phyloP scores from a whole-genome alignment of 2,113 vertebrate species.

The Hydrolagus affinis region DNA sequence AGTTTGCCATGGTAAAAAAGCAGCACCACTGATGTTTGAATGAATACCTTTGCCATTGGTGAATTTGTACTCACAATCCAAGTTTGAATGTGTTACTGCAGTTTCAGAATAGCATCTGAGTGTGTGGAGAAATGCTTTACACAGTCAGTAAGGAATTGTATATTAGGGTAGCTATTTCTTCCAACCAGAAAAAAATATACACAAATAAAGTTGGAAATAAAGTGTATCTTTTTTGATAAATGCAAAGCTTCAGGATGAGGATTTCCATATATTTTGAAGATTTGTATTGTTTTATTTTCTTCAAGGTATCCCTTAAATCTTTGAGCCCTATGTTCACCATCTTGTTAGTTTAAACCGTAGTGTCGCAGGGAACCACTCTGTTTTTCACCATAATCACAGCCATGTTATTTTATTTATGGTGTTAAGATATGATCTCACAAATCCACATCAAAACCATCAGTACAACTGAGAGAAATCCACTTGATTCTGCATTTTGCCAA shows the following conservation, averaged over 20 bases:
- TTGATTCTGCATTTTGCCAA: neutral
- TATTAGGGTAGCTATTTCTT: neutral
- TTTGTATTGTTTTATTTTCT: no score
- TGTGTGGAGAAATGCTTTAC: neutral
- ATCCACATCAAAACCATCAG: neutral
- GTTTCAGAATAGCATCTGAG: neutral
- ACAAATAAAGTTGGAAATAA: neutral
- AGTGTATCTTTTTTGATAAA: neutral
- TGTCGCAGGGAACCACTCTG: neutral
- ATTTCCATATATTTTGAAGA: neutral
- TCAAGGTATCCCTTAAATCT: no score
- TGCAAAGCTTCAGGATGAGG: neutral
- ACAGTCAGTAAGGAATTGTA: neutral
- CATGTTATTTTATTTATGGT: neutral
- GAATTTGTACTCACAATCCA: neutral
- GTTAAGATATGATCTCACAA: conserved; percentile 1
- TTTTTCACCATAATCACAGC: neutral
- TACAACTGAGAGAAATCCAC: neutral
- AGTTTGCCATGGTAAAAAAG: neutral
- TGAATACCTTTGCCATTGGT: neutral
- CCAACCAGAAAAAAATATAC: neutral
- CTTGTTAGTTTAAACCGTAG: conserved; percentile 5
- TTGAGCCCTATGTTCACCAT: no score
- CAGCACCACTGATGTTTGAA: neutral
- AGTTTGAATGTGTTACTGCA: neutral